Percentiles rank a stretch among this genome's conserved stretches.
phyloP scores from a whole-genome alignment of 2,888 invertebrate species.

The Habrosyne pyritoides region DNA sequence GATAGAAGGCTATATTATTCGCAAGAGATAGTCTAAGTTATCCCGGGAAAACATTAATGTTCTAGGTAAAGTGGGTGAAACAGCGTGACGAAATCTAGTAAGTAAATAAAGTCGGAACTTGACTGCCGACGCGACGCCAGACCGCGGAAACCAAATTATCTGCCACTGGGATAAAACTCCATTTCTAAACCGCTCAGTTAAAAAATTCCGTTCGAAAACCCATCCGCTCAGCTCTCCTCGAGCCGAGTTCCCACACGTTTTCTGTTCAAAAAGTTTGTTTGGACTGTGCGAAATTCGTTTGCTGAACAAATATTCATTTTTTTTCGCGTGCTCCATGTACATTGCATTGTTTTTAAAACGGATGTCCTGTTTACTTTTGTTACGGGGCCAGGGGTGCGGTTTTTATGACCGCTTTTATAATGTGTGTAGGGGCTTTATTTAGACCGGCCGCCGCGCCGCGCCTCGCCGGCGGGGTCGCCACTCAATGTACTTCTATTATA shows the following conservation, averaged over 20 bases:
- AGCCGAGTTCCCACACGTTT: conserved; percentile 47
- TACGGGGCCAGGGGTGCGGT: conserved; percentile 44
- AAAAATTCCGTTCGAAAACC: conserved; percentile 47
- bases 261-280: conserved; percentile 59
- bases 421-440: conserved; percentile 39
- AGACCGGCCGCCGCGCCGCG: not conserved
- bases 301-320: conserved; percentile 60
- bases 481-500: not conserved
- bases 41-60: no score
- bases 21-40: no score
- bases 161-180: conserved; percentile 26
- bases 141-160: conserved; percentile 1
- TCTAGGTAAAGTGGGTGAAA: no score
- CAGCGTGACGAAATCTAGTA: not conserved
- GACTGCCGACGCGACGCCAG: not conserved
- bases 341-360: conserved; percentile 67
- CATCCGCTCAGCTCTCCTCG: conserved; percentile 31
- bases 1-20: no score
- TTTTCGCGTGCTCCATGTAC: conserved; percentile 45
- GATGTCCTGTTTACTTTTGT: conserved; percentile 65
- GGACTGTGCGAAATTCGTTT: conserved; percentile 61
- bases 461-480: not conserved
- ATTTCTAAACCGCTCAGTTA: conserved; percentile 36
- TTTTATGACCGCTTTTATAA: conserved; percentile 51
- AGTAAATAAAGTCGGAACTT: not conserved